phyloP scores from a whole-genome alignment of 2,113 vertebrate genomes.

The Amphiprion ocellaris region DNA sequence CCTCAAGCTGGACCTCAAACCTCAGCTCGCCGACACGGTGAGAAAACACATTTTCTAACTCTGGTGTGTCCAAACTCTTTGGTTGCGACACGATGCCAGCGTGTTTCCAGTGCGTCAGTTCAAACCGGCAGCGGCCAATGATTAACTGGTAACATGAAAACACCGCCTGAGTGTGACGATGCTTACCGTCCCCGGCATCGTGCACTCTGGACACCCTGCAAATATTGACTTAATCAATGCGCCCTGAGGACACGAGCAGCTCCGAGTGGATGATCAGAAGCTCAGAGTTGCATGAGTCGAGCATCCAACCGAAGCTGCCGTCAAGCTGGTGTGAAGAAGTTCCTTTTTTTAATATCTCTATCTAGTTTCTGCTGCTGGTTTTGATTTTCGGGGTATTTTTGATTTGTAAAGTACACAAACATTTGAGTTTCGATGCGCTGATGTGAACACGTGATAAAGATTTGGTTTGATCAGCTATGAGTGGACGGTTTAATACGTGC shows the following conservation, averaged over 20 bases:
- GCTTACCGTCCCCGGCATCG: neutral
- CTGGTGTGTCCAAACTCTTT: conserved; percentile 28
- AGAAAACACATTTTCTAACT: conserved; percentile 64
- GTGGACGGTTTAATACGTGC: neutral
- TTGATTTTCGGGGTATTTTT: neutral
- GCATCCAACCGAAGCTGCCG: neutral
- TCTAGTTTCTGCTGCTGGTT: conserved; percentile 10
- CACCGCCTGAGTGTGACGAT: neutral
- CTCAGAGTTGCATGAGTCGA: neutral
- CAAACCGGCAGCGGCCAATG: conserved; percentile 19
- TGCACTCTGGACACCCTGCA: conserved; percentile 31
- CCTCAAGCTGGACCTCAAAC: conserved; percentile 93
- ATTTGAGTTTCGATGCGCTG: conserved; percentile 6
- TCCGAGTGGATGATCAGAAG: conserved; percentile 6
- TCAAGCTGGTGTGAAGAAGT: conserved; percentile 2
- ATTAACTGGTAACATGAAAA: conserved; percentile 40
- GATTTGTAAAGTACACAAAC: neutral
- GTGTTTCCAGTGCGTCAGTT: neutral
- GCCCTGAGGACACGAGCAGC: neutral
- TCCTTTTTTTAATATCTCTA: conserved; percentile 26
- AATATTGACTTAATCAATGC: conserved; percentile 72
- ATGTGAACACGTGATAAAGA: conserved; percentile 1
- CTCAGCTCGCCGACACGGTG: conserved; percentile 93
- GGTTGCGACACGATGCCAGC: conserved; percentile 21
- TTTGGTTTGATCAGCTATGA: neutral